phyloP scores from a whole-genome alignment of 2,113 vertebrate genomes.

The Oreochromis tanganicae region DNA sequence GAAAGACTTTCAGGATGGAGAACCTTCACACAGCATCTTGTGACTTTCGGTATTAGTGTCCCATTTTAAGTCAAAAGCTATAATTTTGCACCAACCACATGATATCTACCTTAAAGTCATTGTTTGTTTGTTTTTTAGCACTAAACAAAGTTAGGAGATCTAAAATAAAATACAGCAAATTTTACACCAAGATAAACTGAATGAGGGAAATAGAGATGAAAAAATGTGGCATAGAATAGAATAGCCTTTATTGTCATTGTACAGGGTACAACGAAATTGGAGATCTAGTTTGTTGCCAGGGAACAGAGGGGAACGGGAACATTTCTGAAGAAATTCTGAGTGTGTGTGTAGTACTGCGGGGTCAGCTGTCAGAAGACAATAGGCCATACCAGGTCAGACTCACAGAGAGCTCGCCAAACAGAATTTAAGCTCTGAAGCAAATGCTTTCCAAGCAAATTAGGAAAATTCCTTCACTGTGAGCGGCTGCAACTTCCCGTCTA shows the following conservation, averaged over 20 bases:
- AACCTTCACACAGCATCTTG: neutral
- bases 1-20: neutral
- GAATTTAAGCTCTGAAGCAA: neutral
- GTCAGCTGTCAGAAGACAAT: neutral
- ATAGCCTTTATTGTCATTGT: no score
- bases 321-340: neutral
- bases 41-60: neutral
- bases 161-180: neutral
- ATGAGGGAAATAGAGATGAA: neutral
- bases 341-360: neutral
- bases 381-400: rapidly evolving
- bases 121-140: rapidly evolving
- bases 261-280: no score
- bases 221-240: neutral
- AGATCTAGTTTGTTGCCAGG: neutral
- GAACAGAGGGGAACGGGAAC: neutral
- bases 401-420: neutral
- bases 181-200: neutral
- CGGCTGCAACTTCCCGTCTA: neutral
- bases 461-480: neutral
- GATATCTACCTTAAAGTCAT: neutral
- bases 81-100: neutral
- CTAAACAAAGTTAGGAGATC: neutral
- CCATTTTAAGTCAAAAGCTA: neutral
- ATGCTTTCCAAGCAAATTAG: neutral